phyloP scores from a whole-genome alignment of 2,888 invertebrate genomes.

The Fragum fragum region DNA sequence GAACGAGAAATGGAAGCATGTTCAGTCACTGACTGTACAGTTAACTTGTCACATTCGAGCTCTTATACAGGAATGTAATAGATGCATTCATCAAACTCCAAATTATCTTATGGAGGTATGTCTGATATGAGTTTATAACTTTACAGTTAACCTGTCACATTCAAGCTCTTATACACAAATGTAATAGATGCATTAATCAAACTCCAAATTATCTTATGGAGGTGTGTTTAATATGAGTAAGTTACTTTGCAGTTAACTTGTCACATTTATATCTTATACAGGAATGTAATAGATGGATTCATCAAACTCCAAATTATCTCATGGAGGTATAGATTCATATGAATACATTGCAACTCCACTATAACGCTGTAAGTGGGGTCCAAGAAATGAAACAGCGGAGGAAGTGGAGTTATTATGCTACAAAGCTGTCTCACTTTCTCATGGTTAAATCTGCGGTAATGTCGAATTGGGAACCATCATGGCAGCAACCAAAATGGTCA shows the following conservation, averaged over 20 bases:
- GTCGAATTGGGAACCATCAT: too few species aligned
- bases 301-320: conserved; percentile 78
- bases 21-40: conserved; percentile 77
- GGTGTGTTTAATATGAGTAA: conserved; percentile 71
- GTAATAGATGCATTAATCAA: conserved; percentile 78
- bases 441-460: too few species aligned
- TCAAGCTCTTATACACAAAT: conserved; percentile 83
- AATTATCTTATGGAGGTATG: conserved; percentile 80
- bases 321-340: conserved; percentile 82
- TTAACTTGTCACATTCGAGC: conserved; percentile 84
- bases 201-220: conserved; percentile 79
- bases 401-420: too few species aligned
- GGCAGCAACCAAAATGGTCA: too few species aligned
- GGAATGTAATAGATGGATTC: conserved; percentile 80
- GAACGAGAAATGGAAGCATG: conserved; percentile 81
- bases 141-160: conserved; percentile 82
- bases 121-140: conserved; percentile 64
- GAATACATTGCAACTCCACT: too few species aligned
- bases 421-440: too few species aligned
- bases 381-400: too few species aligned
- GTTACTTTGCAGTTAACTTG: conserved; percentile 80
- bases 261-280: conserved; percentile 83
- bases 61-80: conserved; percentile 83
- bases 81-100: conserved; percentile 79
- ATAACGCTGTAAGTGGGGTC: too few species aligned